These are phyloP conservation scores for Lathronympha strigana DNA, from an alignment of 2,888 invertebrate species.

Conservation along the genomic window DNA sequence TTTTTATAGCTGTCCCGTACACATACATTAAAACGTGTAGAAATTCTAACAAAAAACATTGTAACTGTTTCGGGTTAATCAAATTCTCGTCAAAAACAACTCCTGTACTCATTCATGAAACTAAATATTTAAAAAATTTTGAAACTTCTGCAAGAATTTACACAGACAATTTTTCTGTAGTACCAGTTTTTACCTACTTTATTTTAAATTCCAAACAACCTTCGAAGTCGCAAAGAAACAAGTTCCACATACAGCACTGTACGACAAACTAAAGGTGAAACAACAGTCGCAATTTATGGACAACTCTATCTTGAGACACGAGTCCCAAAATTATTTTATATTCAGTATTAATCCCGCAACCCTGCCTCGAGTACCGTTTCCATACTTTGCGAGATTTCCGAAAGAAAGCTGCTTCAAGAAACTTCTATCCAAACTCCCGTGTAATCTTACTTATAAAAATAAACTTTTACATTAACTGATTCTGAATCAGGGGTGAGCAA, in stretches of 20 bases:
- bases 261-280: conserved; percentile 39
- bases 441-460: conserved; percentile 86
- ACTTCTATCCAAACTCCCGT: conserved; percentile 77
- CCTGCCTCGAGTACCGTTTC: conserved; percentile 70
- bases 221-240: conserved; percentile 30
- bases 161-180: not conserved
- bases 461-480: conserved; percentile 85
- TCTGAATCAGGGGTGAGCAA: conserved; percentile 78
- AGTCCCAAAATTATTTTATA: conserved; percentile 77
- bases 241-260: conserved; percentile 23
- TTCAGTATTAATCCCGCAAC: conserved; percentile 79
- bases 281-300: conserved; percentile 57
- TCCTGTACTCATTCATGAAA: no score
- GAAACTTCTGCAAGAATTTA: not conserved
- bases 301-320: conserved; percentile 64
- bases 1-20: no score
- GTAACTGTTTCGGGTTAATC: not conserved
- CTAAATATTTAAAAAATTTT: no score
- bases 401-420: conserved; percentile 78
- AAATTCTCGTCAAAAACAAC: not conserved
- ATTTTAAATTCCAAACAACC: conserved; percentile 28
- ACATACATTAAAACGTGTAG: no score
- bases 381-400: conserved; percentile 78
- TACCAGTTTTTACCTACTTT: not conserved
- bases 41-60: no score